These are phyloP conservation scores for Teleopsis dalmanni DNA, from an alignment of 1,140 invertebrate species.

Conservation along the genomic window DNA sequence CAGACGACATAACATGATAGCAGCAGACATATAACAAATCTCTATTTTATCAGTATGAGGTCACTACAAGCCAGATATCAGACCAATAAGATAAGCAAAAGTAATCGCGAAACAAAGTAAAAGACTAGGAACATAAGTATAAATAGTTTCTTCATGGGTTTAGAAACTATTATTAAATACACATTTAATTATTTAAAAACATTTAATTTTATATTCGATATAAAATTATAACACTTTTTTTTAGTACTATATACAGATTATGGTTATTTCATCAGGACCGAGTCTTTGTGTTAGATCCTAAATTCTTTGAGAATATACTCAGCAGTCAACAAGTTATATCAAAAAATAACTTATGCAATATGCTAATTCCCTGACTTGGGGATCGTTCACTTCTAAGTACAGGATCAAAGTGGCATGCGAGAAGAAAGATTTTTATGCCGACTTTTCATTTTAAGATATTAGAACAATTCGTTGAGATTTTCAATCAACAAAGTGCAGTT, in stretches of 20 bases:
- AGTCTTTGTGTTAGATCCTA: conserved; percentile 40
- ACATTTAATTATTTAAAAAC: too few species aligned
- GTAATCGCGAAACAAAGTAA: too few species aligned
- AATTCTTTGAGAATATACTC: conserved; percentile 24
- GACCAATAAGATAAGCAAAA: too few species aligned
- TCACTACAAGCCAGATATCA: too few species aligned
- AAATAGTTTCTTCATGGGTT: too few species aligned
- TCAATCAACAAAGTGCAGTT: conserved; percentile 62
- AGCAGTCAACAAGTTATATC: conserved; percentile 25
- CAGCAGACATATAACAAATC: too few species aligned
- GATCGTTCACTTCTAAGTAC: conserved; percentile 56
- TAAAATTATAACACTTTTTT: too few species aligned
- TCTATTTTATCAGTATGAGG: too few species aligned
- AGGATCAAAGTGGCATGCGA: conserved; percentile 24
- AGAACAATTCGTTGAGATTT: conserved; percentile 64
- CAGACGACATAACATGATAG: too few species aligned
- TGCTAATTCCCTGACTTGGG: conserved; percentile 52
- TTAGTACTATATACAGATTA: conserved; percentile 52
- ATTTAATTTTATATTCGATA: too few species aligned
- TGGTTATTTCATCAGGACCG: conserved; percentile 48
- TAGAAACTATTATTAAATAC: too few species aligned
- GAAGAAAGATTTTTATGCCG: conserved; percentile 56
- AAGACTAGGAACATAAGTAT: too few species aligned
- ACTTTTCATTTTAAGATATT: conserved; percentile 75
- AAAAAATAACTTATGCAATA: conserved; percentile 34